Base-by-base conservation (phyloP, 64 coral and sea anemone genomes). In the Astreopora myriophthalma region DNA sequence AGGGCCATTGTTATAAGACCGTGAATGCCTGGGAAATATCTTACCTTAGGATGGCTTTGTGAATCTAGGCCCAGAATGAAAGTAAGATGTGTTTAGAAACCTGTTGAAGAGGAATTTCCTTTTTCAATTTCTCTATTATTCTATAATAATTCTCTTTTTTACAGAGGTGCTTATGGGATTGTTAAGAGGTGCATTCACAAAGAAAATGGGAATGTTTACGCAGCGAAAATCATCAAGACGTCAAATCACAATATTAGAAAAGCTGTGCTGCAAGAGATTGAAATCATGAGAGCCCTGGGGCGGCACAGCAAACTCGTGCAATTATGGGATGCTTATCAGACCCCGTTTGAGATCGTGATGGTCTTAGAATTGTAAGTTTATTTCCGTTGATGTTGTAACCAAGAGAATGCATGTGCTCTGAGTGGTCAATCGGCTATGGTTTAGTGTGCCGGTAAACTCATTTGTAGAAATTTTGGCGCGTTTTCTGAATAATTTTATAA, bases 341-440 rank as follows among this genome's bases (percentile, higher is more conserved):
- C 94, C 0, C 87, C 87, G 3, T 93, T 86, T 65, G 91, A 93
- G 31, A 93, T 99, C n/a, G 92, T 90, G 16, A 96, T 99, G 97
- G 87, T 99, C 61, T 85, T 99, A 71, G 97, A 99, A 33, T 85
- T 92, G 96, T 98, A 93, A 95, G 96, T 94, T 7, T 27, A 8
- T 55, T 55, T 55, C 17, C 51, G 42, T 46, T 46, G 5, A 46
- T 46, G 42, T 46, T 6, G 11, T 5, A 46, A 46, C 5, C 51
- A 3, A 14, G 12, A 44, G 40, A 44, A 44, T n/a, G n/a, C n/a
- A n/a, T n/a, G n/a, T n/a, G n/a, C n/a, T n/a, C n/a, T n/a, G n/a
- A n/a, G n/a, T n/a, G n/a, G n/a, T n/a, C n/a, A n/a, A n/a, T n/a
- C n/a, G n/a, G n/a, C n/a, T n/a, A n/a, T n/a, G n/a, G n/a, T n/a